phyloP scores from a whole-genome alignment of 2,797 vertebrate genomes.

The Pangasius djambal region DNA sequence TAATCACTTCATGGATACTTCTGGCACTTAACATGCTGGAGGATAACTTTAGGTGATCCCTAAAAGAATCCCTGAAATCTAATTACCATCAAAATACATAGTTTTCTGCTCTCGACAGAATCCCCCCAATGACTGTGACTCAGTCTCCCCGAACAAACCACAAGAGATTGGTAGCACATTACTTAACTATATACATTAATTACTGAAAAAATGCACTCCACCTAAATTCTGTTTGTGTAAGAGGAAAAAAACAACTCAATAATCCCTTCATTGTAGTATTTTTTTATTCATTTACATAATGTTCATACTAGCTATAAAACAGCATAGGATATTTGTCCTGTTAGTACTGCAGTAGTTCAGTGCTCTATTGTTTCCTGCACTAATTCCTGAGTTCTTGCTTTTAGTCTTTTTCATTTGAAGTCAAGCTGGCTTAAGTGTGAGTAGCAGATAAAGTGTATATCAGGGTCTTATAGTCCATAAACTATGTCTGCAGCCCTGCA shows the following conservation, averaged over 20 bases:
- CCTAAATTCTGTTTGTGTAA: neutral
- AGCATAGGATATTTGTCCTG: neutral
- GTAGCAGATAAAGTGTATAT: neutral
- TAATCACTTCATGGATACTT: neutral
- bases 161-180: neutral
- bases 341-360: neutral
- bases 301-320: neutral
- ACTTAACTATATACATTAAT: neutral
- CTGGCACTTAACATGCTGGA: neutral
- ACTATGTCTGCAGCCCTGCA: neutral
- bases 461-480: neutral
- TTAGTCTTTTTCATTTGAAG: neutral
- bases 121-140: neutral
- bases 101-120: constrained; percentile 1
- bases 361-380: neutral
- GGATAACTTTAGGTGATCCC: neutral
- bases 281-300: neutral
- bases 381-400: neutral
- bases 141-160: no score
- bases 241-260: neutral
- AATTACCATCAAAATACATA: neutral
- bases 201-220: neutral
- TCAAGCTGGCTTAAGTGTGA: neutral
- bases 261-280: neutral
- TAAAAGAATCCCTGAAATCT: neutral